Evolutionary conservation across 2,888 invertebrate species (phyloP).

Genomic region (Unio pictorum): DNA sequence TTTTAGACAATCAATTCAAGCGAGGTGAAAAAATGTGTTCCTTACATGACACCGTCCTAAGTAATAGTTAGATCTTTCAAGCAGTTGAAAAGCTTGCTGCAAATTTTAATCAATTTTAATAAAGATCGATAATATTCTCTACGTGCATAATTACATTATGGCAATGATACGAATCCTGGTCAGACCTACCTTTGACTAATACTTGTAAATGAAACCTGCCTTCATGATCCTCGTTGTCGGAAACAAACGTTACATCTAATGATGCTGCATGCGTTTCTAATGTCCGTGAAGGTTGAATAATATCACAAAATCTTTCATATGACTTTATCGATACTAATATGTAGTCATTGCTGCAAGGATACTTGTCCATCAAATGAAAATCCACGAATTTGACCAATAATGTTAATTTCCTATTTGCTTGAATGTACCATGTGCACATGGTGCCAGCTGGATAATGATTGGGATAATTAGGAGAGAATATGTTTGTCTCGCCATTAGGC

Average conservation of each 20-base stretch:
- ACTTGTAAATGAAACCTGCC: no score
- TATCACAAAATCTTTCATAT: constrained; percentile 5
- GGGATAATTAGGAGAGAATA: constrained; percentile 24
- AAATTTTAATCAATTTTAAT: no score
- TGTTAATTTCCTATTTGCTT: constrained; percentile 8
- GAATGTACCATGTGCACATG: constrained; percentile 19
- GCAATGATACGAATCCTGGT: no score
- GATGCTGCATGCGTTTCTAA: background rate
- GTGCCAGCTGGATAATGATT: constrained; percentile 15
- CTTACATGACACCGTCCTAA: no score
- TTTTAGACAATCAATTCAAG: no score
- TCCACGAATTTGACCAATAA: constrained; percentile 12
- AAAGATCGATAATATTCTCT: no score
- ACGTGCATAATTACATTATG: no score
- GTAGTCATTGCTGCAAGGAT: constrained; percentile 21
- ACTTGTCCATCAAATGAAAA: constrained; percentile 18
- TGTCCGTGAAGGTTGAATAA: constrained; percentile 6
- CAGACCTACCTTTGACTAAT: no score
- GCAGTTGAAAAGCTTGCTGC: no score
- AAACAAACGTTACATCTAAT: constrained; percentile 17
- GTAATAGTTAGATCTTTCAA: no score
- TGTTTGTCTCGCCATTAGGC: constrained; percentile 5
- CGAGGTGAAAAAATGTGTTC: no score
- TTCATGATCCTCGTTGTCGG: background rate
- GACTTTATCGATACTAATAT: constrained; percentile 9